Base-by-base conservation (phyloP, 2,888 invertebrate species). In the Abrostola triplasia region DNA sequence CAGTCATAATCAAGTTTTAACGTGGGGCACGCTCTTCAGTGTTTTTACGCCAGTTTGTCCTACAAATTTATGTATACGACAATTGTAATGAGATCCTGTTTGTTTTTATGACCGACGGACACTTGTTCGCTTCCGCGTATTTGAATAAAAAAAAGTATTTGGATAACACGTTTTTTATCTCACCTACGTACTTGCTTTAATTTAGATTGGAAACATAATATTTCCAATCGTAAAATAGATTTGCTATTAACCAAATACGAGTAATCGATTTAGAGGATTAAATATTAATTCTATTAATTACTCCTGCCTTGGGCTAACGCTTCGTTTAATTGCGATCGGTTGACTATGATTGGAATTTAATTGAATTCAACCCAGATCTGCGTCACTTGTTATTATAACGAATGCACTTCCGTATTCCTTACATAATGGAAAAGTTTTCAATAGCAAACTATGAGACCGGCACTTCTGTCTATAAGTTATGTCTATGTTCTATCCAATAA, bases 81-180 rank as follows among this genome's bases (percentile, higher is more conserved):
- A 81, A 67, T 80, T 61, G 65, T 75, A 79, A 76, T 67, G 64
- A 83, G 76, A 77, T 83, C 83, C 79, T 82, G 81, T 75, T 80
- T 44, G 57, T 74, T 82, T 81, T 84, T 77, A 64, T 63, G 59
- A 63, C 42, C 38, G 47, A 57, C 65, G 54, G 38, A 62, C 64
- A 73, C 60, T 67, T 64, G 64, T 65, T 65, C 53, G 52, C 74
- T 83, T 85, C 84, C 83, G 82, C 69, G 68, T 84, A 55, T 58
- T 63, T 66, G 65, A 47, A 24, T 64, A 61, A 61, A 42, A 50
- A 61, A 65, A 61, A 57, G 13, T 67, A 48, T 59, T 63, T 42
- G 36, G 42, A 41, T 64, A 48, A 51, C 53, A 4, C 12, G 51
- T 64, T 66, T 58, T 60, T 53, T 7, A 57, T 44, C 2, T 59